These are phyloP conservation scores for Drosophila birchii DNA, from an alignment of 2,888 invertebrate genomes.

Conservation along the genomic window DNA sequence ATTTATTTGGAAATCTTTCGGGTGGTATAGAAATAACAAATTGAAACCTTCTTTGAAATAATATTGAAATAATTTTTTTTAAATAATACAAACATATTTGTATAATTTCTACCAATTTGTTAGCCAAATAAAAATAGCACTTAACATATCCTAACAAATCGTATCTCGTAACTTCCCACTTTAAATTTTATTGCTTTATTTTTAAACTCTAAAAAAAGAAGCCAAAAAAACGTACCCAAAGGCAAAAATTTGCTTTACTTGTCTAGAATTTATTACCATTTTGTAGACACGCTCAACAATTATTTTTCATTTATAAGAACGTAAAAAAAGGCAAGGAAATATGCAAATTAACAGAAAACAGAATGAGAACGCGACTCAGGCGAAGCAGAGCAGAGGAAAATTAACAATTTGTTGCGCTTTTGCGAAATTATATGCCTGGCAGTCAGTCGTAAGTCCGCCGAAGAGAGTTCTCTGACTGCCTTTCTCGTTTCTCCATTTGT, in stretches of 20 bases:
- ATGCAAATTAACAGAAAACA: slow-evolving; percentile 67
- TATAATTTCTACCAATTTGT: background rate
- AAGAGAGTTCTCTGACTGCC: slow-evolving; percentile 32
- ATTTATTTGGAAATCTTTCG: background rate
- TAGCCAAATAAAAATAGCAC: background rate
- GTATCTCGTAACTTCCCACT: background rate
- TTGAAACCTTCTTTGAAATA: background rate
- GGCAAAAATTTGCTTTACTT: slow-evolving; percentile 54
- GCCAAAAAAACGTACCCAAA: slow-evolving; percentile 13
- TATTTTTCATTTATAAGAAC: slow-evolving; percentile 59
- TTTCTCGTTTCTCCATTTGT: slow-evolving; percentile 62
- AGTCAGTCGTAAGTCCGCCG: slow-evolving; percentile 47
- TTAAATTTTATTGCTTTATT: slow-evolving; percentile 7
- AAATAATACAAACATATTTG: no score
- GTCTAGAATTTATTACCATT: slow-evolving; percentile 55
- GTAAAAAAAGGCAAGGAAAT: slow-evolving; percentile 49
- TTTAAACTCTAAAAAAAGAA: slow-evolving; percentile 12
- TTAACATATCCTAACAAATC: background rate
- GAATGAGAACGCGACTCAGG: slow-evolving; percentile 19
- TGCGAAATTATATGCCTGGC: slow-evolving; percentile 65
- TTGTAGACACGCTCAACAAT: slow-evolving; percentile 48
- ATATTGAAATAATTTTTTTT: no score
- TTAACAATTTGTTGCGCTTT: slow-evolving; percentile 80
- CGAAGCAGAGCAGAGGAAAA: slow-evolving; percentile 57
- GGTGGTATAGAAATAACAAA: background rate